Base-by-base conservation (phyloP, 1,140 invertebrate species). In the Bombus soroeensis region DNA sequence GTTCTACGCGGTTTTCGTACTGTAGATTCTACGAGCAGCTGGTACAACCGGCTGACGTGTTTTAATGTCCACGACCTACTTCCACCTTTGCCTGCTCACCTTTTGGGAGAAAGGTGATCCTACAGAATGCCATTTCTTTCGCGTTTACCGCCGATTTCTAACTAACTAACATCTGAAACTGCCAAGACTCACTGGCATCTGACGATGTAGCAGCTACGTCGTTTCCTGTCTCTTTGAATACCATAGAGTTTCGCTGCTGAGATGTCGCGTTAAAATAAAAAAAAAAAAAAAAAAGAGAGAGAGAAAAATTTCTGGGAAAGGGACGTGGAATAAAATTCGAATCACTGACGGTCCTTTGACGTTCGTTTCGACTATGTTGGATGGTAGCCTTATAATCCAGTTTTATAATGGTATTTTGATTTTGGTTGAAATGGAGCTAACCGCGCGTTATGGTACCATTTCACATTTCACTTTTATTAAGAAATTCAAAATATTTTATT, bases 61-160 rank as follows among this genome's bases (percentile, higher is more conserved):
- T 87, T 15, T 87, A 90, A 87, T 75, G 88, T 47, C 74, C 64
- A 43, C 78, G 88, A 89, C 89, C 88, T 89, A 90, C 88, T 90
- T 90, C 41, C 8, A 64, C 34, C 57, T 79, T 75, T 79, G 6
- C 47, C 47, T 53, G 47, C 68, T 43, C 32, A 53, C 4, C 47
- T 8, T 22, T 57, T 4, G 75, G 75, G 88, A 87, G 88, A 87
- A 89, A 89, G 88, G 72, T 32, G 64, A 53, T 41, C 76, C 43
- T 37, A 6, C 76, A 9, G 64, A 89, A 84, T 77, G 62, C 68
- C 70, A 80, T 82, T 82, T 81, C 78, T 74, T 81, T 66, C 66
- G 66, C 68, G 59, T 81, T 90, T 74, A 32, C 74, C 64, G 57
- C 62, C 81, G 62, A 90, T 89, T 87, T 70, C 53, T 66, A 71